Evolutionary conservation across 2,888 invertebrate genomes (phyloP).

Genomic region (Diabrotica balteata): DNA sequence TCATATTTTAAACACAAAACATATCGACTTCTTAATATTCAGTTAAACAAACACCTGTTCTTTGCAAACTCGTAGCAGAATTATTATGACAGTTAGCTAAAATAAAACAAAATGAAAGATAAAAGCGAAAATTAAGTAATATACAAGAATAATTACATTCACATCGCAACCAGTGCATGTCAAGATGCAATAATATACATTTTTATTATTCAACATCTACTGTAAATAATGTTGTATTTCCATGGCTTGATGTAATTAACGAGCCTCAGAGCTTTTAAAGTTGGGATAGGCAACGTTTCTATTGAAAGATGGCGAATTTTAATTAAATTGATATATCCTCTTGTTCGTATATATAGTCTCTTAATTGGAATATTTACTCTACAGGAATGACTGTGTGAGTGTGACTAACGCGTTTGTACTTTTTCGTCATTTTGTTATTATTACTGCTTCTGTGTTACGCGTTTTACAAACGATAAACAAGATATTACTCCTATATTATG

Average conservation of each 20-base stretch:
- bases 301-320: slow-evolving; percentile 9
- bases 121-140: slow-evolving; percentile 15
- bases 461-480: background rate
- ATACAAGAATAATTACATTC: slow-evolving; percentile 9
- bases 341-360: background rate
- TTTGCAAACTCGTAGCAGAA: background rate
- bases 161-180: slow-evolving; percentile 18
- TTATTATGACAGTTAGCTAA: background rate
- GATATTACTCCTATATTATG: no score
- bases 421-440: slow-evolving; percentile 2
- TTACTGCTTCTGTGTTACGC: slow-evolving; percentile 8
- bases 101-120: slow-evolving; percentile 3
- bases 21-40: no score
- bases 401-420: slow-evolving; percentile 5
- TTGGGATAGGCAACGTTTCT: slow-evolving; percentile 12
- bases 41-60: no score
- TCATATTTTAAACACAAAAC: no score
- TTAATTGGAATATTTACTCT: slow-evolving; percentile 8
- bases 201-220: slow-evolving; percentile 15
- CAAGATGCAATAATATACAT: slow-evolving; percentile 19
- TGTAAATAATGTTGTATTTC: slow-evolving; percentile 20
- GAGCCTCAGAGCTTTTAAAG: background rate
- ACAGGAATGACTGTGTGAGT: background rate
- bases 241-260: slow-evolving; percentile 13
- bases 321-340: slow-evolving; percentile 17